A percentile compares a stretch with the other conserved stretches of the same genome.
Conservation (phyloP, 1,140 invertebrate genomes). For the Paraescarpia echinospica region DNA sequence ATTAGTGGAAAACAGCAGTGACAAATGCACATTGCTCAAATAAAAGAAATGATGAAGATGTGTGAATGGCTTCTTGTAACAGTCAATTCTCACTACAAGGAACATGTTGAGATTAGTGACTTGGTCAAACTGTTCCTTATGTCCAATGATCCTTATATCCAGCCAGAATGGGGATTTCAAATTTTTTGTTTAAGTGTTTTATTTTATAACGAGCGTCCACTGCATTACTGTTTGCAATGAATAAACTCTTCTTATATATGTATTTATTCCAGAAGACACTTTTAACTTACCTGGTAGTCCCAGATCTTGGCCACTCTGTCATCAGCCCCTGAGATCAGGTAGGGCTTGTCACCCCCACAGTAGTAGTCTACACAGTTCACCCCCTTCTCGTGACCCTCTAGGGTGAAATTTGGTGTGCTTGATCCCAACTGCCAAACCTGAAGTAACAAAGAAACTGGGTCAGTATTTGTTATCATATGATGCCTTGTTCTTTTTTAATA, state of each 20-base stretch:
- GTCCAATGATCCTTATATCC: too few species aligned
- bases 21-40: conserved; percentile 11
- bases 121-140: too few species aligned
- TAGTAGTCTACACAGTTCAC: conserved; percentile 99
- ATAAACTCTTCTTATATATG: too few species aligned
- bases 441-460: not conserved
- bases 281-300: conserved; percentile 77
- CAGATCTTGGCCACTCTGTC: conserved; percentile 97
- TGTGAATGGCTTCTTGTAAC: not conserved
- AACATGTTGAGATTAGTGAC: too few species aligned
- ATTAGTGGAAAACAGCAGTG: not conserved
- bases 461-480: not conserved
- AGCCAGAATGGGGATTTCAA: too few species aligned
- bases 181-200: too few species aligned
- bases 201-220: too few species aligned
- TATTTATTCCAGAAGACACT: not conserved
- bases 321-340: conserved; percentile 97
- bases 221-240: too few species aligned
- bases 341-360: conserved; percentile 99
- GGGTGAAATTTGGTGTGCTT: conserved; percentile 94
- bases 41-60: not conserved
- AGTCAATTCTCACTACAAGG: too few species aligned
- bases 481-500: not conserved
- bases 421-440: conserved; percentile 96
- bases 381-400: conserved; percentile 98